These are phyloP conservation scores for Leucophora obtusa DNA, from an alignment of 2,888 invertebrate genomes.

Conservation along the genomic window DNA sequence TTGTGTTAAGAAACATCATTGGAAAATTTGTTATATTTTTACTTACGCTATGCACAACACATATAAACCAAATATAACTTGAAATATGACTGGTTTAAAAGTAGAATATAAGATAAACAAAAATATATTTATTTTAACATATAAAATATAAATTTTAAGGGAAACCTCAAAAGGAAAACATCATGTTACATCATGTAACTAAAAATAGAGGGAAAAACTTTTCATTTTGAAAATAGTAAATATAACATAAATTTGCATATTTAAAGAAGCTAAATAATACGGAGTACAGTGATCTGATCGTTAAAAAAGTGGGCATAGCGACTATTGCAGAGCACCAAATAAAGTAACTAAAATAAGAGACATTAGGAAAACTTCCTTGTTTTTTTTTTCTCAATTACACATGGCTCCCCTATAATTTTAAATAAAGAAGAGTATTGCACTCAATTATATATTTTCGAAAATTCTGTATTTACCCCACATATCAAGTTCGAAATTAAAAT, in stretches of 20 bases:
- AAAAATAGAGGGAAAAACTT: constrained; percentile 1
- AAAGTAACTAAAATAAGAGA: too few species aligned
- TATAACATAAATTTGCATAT: constrained; percentile 23
- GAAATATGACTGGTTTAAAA: constrained; percentile 30
- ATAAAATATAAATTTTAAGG: constrained; percentile 15
- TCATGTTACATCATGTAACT: constrained; percentile 27
- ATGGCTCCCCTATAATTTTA: too few species aligned
- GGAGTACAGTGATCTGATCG: not conserved
- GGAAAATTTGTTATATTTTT: constrained; percentile 16
- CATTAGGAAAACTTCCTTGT: too few species aligned
- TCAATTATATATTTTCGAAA: too few species aligned
- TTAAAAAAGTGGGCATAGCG: too few species aligned
- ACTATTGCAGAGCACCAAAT: too few species aligned
- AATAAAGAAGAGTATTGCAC: too few species aligned
- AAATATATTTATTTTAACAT: constrained; percentile 2
- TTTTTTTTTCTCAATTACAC: too few species aligned
- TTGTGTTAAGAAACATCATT: constrained; percentile 19
- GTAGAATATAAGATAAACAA: constrained; percentile 18
- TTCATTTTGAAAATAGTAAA: constrained; percentile 1
- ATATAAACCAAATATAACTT: constrained; percentile 28
- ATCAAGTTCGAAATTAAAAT: too few species aligned
- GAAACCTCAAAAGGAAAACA: constrained; percentile 27
- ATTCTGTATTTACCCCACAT: too few species aligned
- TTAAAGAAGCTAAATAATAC: not conserved
- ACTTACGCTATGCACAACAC: not conserved